These are phyloP conservation scores for Ornithoptera alexandrae DNA, from an alignment of 2,888 invertebrate genomes.

Conservation along the genomic window DNA sequence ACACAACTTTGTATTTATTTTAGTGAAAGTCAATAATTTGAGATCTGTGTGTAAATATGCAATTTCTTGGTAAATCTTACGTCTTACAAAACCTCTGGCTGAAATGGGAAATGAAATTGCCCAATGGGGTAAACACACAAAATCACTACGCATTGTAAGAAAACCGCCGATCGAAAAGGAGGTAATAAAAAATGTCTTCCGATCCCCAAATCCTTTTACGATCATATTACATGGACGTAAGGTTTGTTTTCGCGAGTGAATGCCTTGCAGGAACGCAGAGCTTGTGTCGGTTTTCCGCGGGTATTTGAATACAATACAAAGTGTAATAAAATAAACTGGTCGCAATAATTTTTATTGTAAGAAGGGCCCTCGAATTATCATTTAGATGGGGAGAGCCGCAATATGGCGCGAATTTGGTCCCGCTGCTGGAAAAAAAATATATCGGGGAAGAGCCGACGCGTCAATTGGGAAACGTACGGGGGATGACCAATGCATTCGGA, in stretches of 20 bases:
- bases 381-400: conserved; percentile 75
- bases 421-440: conserved; percentile 54
- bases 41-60: conserved; percentile 35
- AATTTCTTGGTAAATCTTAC: conserved; percentile 35
- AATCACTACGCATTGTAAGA: conserved; percentile 58
- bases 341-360: conserved; percentile 79
- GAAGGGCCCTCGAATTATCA: conserved; percentile 75
- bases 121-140: conserved; percentile 58
- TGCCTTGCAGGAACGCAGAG: conserved; percentile 23
- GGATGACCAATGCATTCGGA: conserved; percentile 50
- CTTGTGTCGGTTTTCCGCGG: conserved; percentile 39
- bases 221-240: conserved; percentile 4
- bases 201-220: background rate
- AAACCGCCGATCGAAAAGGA: conserved; percentile 53
- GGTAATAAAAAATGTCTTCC: conserved; percentile 13
- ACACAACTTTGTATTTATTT: too few relatives aligned
- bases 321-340: conserved; percentile 78
- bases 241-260: conserved; percentile 25
- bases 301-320: conserved; percentile 74
- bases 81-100: conserved; percentile 52
- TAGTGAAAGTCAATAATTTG: background rate
- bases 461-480: conserved; percentile 63
- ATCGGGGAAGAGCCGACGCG: conserved; percentile 54
- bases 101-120: conserved; percentile 55
- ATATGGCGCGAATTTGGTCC: conserved; percentile 69